These are phyloP conservation scores for Tenrec ecaudatus DNA, from an alignment of 2,113 vertebrate species.

Conservation along the genomic window DNA sequence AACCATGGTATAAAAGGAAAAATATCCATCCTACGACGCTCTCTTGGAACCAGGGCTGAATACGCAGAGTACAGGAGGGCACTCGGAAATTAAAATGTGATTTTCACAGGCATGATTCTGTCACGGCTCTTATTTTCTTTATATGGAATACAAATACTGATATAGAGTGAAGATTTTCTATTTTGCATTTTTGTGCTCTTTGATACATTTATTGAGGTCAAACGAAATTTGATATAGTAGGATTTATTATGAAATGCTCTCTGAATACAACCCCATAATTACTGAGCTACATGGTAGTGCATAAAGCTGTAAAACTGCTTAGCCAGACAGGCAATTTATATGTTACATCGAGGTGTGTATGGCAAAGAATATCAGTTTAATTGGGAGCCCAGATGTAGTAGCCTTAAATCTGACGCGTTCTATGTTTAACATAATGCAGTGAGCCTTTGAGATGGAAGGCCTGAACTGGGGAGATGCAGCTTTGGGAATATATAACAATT, in stretches of 20 bases:
- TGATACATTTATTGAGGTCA: slow-evolving; percentile 83
- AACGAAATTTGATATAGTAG: slow-evolving; percentile 86
- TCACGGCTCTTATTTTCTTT: slow-evolving; percentile 73
- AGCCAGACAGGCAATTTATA: slow-evolving; percentile 85
- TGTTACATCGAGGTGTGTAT: slow-evolving; percentile 82
- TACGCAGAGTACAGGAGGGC: slow-evolving; percentile 36
- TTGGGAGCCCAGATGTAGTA: slow-evolving; percentile 83
- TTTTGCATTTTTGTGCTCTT: slow-evolving; percentile 82
- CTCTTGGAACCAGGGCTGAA: slow-evolving; percentile 56
- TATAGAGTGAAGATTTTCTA: slow-evolving; percentile 76
- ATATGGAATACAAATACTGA: slow-evolving; percentile 71
- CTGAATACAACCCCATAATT: slow-evolving; percentile 85
- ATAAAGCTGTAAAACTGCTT: slow-evolving; percentile 86
- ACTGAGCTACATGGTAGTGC: slow-evolving; percentile 79
- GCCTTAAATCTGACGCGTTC: slow-evolving; percentile 84
- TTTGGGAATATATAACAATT: slow-evolving; percentile 76
- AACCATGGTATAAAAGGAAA: slow-evolving; percentile 37
- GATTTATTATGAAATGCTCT: slow-evolving; percentile 85
- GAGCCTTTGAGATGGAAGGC: slow-evolving; percentile 79
- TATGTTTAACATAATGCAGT: slow-evolving; percentile 73
- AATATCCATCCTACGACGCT: slow-evolving; percentile 62
- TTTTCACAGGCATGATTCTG: slow-evolving; percentile 73
- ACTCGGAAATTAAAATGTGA: slow-evolving; percentile 75
- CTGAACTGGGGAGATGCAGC: slow-evolving; percentile 62
- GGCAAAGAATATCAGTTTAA: slow-evolving; percentile 86